Conservation (phyloP, 2,888 invertebrate genomes). For the Carcina quercana region DNA sequence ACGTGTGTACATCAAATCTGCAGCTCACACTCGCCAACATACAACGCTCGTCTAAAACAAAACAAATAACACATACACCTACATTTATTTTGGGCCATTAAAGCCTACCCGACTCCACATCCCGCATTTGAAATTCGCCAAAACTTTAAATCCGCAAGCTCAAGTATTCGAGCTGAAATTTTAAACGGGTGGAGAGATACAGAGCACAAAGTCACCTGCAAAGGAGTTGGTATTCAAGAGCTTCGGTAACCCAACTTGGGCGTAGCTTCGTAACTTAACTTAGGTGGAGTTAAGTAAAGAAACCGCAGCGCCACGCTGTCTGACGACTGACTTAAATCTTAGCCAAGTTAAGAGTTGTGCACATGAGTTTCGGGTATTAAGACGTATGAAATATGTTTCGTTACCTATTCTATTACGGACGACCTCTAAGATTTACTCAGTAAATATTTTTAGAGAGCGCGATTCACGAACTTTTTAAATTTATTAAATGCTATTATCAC, state of each 20-base stretch:
- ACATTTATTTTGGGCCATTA: neutral
- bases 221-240: slow-evolving; percentile 56
- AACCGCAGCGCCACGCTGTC: slow-evolving; percentile 58
- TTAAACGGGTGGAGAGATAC: slow-evolving; percentile 40
- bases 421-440: too few relatives aligned
- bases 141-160: slow-evolving; percentile 53
- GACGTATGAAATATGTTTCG: too few relatives aligned
- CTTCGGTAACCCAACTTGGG: slow-evolving; percentile 56
- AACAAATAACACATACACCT: too few relatives aligned
- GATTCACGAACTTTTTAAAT: neutral
- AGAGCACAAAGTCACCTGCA: slow-evolving; percentile 53
- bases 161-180: slow-evolving; percentile 45
- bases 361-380: too few relatives aligned
- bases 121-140: slow-evolving; percentile 42
- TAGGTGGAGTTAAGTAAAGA: slow-evolving; percentile 64
- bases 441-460: too few relatives aligned
- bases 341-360: slow-evolving; percentile 32
- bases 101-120: slow-evolving; percentile 18
- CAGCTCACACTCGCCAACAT: too few relatives aligned
- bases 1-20: too few relatives aligned
- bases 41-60: too few relatives aligned
- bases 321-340: slow-evolving; percentile 63
- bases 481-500: too few relatives aligned
- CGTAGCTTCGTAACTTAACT: slow-evolving; percentile 55
- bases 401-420: too few relatives aligned